A percentile compares a stretch with the other conserved stretches of the same genome.
Conservation (phyloP, 92 coral and sea anemone genomes). For the Epizoanthus stellaris region DNA sequence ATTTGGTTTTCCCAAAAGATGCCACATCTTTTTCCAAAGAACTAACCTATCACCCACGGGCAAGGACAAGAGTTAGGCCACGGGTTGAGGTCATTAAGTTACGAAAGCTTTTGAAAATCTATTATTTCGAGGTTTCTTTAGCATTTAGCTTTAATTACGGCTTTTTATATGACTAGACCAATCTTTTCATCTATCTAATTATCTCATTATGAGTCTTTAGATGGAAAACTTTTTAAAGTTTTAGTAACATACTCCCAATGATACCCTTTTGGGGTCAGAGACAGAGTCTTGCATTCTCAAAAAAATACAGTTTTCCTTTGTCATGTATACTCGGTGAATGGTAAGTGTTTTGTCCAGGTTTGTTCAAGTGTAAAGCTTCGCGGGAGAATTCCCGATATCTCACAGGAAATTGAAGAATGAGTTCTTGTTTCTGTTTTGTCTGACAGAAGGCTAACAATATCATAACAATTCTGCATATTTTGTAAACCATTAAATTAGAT, state of each 20-base stretch:
- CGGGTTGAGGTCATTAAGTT: slow-evolving; percentile 6
- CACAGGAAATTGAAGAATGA: background rate
- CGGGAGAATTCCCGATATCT: slow-evolving; percentile 16
- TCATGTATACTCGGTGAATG: background rate
- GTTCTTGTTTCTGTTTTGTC: slow-evolving; percentile 40
- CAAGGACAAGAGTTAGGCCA: background rate
- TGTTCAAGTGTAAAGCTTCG: background rate
- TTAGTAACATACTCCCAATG: background rate
- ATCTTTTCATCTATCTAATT: slow-evolving; percentile 35
- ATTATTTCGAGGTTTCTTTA: slow-evolving; percentile 35
- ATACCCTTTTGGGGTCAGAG: no score
- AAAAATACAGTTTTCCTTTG: no score
- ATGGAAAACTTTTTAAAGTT: background rate
- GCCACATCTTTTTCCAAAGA: slow-evolving; percentile 2
- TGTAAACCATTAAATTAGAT: slow-evolving; percentile 22
- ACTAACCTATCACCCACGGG: no score
- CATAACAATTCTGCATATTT: background rate
- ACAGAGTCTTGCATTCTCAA: no score
- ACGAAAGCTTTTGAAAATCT: slow-evolving; percentile 29
- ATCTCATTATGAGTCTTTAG: background rate
- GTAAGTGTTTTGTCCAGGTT: background rate
- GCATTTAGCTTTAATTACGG: slow-evolving; percentile 28
- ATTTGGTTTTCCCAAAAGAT: slow-evolving; percentile 23
- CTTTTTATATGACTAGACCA: slow-evolving; percentile 6
- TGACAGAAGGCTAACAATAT: background rate